phyloP scores from a whole-genome alignment of 2,113 vertebrate species.

The Climacteris rufus region DNA sequence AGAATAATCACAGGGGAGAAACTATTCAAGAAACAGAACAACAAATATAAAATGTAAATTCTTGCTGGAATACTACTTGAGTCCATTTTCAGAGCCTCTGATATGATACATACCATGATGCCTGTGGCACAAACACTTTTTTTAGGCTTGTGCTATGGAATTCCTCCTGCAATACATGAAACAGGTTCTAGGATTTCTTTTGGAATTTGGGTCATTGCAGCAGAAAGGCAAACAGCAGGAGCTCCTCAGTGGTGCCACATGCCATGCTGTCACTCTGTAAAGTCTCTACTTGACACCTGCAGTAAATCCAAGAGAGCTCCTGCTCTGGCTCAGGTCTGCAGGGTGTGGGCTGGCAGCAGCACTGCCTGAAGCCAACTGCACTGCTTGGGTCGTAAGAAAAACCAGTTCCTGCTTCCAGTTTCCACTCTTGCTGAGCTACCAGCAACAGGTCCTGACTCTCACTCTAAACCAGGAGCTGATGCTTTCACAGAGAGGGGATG shows the following conservation, averaged over 20 bases:
- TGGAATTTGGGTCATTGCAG: not conserved
- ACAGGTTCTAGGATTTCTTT: not conserved
- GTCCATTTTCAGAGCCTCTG: not conserved
- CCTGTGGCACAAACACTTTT: not conserved
- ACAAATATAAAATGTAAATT: not conserved
- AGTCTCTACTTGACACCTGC: not conserved
- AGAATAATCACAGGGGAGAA: not conserved
- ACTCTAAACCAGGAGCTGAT: not conserved
- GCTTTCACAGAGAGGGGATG: not conserved
- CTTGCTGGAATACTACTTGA: not conserved
- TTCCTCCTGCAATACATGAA: not conserved
- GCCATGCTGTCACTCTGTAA: not conserved
- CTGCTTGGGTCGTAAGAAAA: not conserved
- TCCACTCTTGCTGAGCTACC: not conserved
- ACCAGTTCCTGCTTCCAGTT: not conserved
- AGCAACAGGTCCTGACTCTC: not conserved
- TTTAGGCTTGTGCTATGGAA: not conserved
- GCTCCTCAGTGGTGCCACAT: not conserved
- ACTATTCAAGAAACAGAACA: not conserved
- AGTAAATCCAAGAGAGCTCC: not conserved
- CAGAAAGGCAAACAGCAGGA: not conserved
- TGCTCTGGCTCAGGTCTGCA: not conserved
- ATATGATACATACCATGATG: accelerated
- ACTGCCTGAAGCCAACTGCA: not conserved
- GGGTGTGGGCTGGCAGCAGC: not conserved